phyloP scores from a whole-genome alignment of 1,140 invertebrate genomes.

The Drosophila biarmipes region DNA sequence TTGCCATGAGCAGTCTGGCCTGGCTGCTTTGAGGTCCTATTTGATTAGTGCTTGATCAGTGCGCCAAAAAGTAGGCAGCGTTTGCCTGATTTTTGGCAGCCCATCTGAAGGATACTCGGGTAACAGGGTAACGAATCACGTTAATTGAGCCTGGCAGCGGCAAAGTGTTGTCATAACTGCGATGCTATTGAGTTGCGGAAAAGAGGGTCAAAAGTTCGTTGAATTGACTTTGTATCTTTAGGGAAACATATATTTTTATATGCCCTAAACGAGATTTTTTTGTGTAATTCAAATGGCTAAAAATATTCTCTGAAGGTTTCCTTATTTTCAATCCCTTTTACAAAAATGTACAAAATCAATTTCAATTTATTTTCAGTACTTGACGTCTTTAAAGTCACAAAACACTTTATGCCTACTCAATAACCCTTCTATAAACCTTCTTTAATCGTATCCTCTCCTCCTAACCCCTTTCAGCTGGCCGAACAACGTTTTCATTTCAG shows the following conservation, averaged over 20 bases:
- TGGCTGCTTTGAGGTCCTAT: constrained; percentile 38
- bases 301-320: too few species aligned
- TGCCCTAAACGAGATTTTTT: background rate
- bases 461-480: background rate
- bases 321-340: too few species aligned
- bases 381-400: background rate
- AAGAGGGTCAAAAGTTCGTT: background rate
- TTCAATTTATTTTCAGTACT: background rate
- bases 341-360: too few species aligned
- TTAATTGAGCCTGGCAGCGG: constrained; percentile 28
- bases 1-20: constrained; percentile 49
- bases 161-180: constrained; percentile 22
- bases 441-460: background rate
- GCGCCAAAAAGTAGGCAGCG: constrained; percentile 54
- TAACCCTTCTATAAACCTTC: constrained; percentile 11
- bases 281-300: too few species aligned
- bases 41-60: constrained; percentile 76
- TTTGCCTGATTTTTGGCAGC: constrained; percentile 32
- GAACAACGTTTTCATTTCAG: constrained; percentile 31
- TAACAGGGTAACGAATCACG: constrained; percentile 20
- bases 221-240: background rate
- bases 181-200: constrained; percentile 9
- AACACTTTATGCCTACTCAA: constrained; percentile 7
- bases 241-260: background rate
- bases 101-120: constrained; percentile 4